Evolutionary conservation across 2,113 vertebrate genomes (phyloP).

Genomic region (Zosterops borbonicus): DNA sequence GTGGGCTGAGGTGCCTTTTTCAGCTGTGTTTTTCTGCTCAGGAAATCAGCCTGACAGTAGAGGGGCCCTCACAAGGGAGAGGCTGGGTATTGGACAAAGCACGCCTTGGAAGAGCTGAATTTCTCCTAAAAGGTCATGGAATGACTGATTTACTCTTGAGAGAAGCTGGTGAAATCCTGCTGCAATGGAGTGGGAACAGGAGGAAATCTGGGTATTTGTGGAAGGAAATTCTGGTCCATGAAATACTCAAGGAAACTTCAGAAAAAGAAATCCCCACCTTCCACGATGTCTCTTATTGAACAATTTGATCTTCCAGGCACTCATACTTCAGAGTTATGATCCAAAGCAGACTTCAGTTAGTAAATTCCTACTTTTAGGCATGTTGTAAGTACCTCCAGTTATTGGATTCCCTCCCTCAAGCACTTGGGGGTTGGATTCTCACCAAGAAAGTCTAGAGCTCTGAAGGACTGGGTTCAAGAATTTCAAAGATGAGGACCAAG

Average conservation of each 20-base stretch:
- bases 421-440: not conserved
- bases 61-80: not conserved
- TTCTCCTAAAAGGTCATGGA: not conserved
- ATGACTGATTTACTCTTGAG: not conserved
- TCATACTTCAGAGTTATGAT: not conserved
- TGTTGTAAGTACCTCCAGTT: not conserved
- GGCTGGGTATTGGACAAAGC: not conserved
- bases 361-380: not conserved
- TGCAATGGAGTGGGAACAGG: not conserved
- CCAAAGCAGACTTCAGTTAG: not conserved
- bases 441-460: not conserved
- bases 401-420: not conserved
- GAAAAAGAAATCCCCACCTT: not conserved
- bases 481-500: not conserved
- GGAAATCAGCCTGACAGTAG: not conserved
- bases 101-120: not conserved
- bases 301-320: not conserved
- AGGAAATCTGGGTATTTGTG: not conserved
- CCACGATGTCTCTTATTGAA: not conserved
- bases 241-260: not conserved
- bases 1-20: not conserved
- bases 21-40: not conserved
- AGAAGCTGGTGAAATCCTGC: not conserved
- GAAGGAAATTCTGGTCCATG: not conserved
- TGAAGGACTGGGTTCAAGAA: not conserved